Evolutionary conservation across 1,140 invertebrate genomes (phyloP), one percentile per base, ranked within the genome.

Genomic region (Drosophila melanica): DNA sequence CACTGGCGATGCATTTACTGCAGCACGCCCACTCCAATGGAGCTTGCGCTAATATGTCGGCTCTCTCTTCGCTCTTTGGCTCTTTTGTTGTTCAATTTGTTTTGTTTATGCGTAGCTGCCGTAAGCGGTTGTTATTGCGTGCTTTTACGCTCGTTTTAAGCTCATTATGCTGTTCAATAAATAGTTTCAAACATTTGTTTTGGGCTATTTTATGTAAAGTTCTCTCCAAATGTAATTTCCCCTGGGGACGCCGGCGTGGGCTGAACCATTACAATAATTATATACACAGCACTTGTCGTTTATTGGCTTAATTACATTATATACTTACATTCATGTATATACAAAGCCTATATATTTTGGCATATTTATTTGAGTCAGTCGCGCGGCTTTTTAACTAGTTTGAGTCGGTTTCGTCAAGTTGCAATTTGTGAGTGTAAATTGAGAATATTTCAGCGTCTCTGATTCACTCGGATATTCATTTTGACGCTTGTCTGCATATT

Each of bases 271-370:
- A 47, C 67, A 73, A 73, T 73, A 54, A 68, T 68, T 68, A 60
- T 54, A 48, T 48, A 55, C 9, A 27, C 33, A 59, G 55, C 70
- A 68, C 39, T 63, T 59, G 30, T 27, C 67, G 54, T 20, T 75
- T 66, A 71, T 71, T 73, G 70, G 8, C 55, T 72, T 76, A 76
- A 72, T 76, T 48, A 55, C 23, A 47, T 63, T 53, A 65, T 44
- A 54, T 58, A 48, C 44, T 35, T 55, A 33, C 11, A 11, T 20
- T 50, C 12, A 18, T 18, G 16, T 37, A 54, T 23, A 51, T 16
- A 39, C 18, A 23, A 51, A 44, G 59, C 9, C 16, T 69, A 63
- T 66, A 67, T 71, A 71, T 75, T 69, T 65, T 35, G 45, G 44
- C 47, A 51, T 55, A 44, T 71, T 75, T 57, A 53, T 51, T 48